These are phyloP conservation scores for Diglossa cyanea DNA, from an alignment of 2,797 vertebrate species.

Conservation along the genomic window DNA sequence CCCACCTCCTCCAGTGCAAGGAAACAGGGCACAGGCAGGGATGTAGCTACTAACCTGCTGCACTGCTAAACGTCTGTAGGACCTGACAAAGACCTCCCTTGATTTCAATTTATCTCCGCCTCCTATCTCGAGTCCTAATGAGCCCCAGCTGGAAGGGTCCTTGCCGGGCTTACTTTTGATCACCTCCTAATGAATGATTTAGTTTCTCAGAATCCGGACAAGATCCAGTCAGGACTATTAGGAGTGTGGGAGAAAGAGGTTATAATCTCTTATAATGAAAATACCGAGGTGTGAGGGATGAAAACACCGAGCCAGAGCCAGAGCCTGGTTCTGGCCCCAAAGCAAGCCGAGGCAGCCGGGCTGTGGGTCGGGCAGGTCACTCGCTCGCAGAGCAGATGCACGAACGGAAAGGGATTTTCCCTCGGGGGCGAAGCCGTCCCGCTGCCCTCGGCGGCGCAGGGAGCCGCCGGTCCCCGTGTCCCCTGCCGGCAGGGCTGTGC, in stretches of 20 bases:
- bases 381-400: not conserved
- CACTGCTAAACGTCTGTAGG: not conserved
- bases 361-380: fast-evolving
- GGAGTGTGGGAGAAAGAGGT: not conserved
- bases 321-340: fast-evolving
- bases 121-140: not conserved
- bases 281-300: not conserved
- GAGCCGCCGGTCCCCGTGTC: not conserved
- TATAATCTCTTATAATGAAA: not conserved
- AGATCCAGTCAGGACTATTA: not conserved
- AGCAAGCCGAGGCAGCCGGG: not conserved
- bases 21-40: not conserved
- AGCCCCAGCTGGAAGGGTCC: not conserved
- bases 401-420: fast-evolving
- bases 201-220: not conserved
- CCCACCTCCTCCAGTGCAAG: not conserved
- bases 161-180: not conserved
- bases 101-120: not conserved
- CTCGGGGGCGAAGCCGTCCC: fast-evolving
- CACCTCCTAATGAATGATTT: not conserved
- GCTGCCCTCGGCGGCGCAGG: not conserved
- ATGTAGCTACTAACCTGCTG: not conserved
- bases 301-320: not conserved
- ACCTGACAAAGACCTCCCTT: fast-evolving
- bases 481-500: not conserved